These are phyloP conservation scores for Nothobranchius furzeri DNA, from an alignment of 2,113 vertebrate species.

Conservation along the genomic window DNA sequence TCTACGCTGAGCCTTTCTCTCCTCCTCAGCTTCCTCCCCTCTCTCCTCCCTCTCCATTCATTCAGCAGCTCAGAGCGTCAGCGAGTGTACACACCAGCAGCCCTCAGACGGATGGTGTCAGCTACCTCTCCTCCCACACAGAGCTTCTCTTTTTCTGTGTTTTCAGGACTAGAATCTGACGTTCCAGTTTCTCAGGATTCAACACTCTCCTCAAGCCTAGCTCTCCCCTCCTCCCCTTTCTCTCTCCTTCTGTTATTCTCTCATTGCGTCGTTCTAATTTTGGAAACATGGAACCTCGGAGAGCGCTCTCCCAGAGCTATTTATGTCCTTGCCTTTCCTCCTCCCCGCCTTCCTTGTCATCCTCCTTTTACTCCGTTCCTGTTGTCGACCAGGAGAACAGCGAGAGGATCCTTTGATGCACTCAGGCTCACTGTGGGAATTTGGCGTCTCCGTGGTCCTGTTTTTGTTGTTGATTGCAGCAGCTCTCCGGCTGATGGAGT, in stretches of 20 bases:
- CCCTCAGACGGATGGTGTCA: slow-evolving; percentile 51
- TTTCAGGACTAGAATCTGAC: slow-evolving; percentile 1
- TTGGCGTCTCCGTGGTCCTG: slow-evolving; percentile 41
- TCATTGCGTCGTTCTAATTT: slow-evolving; percentile 72
- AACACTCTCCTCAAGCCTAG: background rate
- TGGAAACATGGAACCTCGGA: slow-evolving; percentile 77
- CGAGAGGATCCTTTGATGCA: slow-evolving; percentile 67
- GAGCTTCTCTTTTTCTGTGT: slow-evolving; percentile 11
- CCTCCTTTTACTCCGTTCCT: slow-evolving; percentile 40
- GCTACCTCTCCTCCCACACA: slow-evolving; percentile 20
- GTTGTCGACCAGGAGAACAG: slow-evolving; percentile 56
- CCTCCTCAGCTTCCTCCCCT: slow-evolving; percentile 13
- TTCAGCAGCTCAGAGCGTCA: slow-evolving; percentile 56
- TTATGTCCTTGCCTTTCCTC: slow-evolving; percentile 69
- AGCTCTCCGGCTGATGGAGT: slow-evolving; percentile 6
- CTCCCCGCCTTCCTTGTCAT: slow-evolving; percentile 32
- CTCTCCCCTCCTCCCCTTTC: slow-evolving; percentile 28
- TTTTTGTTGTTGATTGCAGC: slow-evolving; percentile 38
- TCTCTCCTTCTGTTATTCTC: slow-evolving; percentile 61
- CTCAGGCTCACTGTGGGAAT: slow-evolving; percentile 39
- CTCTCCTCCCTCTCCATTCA: slow-evolving; percentile 41
- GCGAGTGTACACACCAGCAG: slow-evolving; percentile 12
- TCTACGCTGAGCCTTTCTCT: slow-evolving; percentile 5
- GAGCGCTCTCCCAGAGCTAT: slow-evolving; percentile 76
- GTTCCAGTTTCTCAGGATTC: slow-evolving; percentile 5